Conservation (phyloP, 2,888 invertebrate genomes). For the Lordiphosa fenestrarum region DNA sequence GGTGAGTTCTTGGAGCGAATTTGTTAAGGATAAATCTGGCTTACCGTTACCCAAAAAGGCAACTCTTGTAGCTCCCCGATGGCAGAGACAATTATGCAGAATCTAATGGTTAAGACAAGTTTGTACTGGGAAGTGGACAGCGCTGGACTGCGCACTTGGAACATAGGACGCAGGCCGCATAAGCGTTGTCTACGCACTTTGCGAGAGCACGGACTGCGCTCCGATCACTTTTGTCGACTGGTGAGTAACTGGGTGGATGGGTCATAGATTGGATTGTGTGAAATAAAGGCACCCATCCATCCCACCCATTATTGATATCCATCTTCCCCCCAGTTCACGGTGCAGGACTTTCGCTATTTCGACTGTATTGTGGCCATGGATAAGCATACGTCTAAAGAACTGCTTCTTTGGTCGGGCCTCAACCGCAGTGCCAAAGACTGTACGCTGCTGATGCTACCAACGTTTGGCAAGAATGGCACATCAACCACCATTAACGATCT, state of each 20-base stretch:
- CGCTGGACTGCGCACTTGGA: slow-evolving; percentile 92
- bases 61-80: slow-evolving; percentile 97
- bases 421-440: slow-evolving; percentile 18
- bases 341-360: slow-evolving; percentile 87
- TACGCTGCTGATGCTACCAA: slow-evolving; percentile 26
- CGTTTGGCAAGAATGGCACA: slow-evolving; percentile 28
- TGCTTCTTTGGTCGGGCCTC: slow-evolving; percentile 41
- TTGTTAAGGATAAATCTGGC: too few relatives aligned
- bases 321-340: slow-evolving; percentile 82
- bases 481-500: slow-evolving; percentile 22
- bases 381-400: slow-evolving; percentile 80
- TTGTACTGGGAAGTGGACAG: slow-evolving; percentile 91
- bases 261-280: too few relatives aligned
- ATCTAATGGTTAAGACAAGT: slow-evolving; percentile 75
- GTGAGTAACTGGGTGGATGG: slow-evolving; percentile 35
- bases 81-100: slow-evolving; percentile 92
- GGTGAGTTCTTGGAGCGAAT: slow-evolving; percentile 30
- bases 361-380: slow-evolving; percentile 97
- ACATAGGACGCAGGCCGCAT: slow-evolving; percentile 90
- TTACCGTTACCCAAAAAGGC: slow-evolving; percentile 82
- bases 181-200: slow-evolving; percentile 82
- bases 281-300: too few relatives aligned
- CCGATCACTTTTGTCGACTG: slow-evolving; percentile 84
- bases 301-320: too few relatives aligned
- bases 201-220: slow-evolving; percentile 83